Evolutionary conservation across 2,797 vertebrate genomes (phyloP).

Genomic region (Danio choprae): DNA sequence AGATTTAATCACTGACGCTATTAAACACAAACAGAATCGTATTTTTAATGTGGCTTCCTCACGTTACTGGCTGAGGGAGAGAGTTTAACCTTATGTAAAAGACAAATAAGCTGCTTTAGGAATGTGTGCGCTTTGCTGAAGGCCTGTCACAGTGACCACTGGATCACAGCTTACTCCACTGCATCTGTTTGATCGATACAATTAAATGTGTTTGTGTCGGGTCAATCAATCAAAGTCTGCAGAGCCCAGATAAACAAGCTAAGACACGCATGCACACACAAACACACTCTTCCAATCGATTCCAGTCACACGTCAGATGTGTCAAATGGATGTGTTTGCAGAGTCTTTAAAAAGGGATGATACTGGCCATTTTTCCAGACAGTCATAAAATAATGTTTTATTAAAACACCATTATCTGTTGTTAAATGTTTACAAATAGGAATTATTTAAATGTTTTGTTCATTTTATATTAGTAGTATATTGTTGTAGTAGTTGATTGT

Average conservation of each 20-base stretch:
- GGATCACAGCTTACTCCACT: not conserved
- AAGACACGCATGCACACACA: slow-evolving; percentile 38
- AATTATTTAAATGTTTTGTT: not conserved
- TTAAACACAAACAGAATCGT: slow-evolving; percentile 21
- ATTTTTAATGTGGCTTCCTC: slow-evolving; percentile 44
- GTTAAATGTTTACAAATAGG: not conserved
- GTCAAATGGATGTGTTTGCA: not conserved
- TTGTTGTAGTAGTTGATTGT: too few species aligned
- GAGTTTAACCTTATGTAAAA: not conserved
- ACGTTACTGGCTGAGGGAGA: slow-evolving; percentile 25
- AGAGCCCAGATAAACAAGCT: slow-evolving; percentile 28
- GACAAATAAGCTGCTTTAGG: slow-evolving; percentile 24
- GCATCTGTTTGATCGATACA: slow-evolving; percentile 14
- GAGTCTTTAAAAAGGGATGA: not conserved
- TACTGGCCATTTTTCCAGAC: not conserved
- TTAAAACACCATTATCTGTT: not conserved
- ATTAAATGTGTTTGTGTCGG: slow-evolving; percentile 26
- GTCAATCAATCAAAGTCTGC: slow-evolving; percentile 28
- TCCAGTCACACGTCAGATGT: slow-evolving; percentile 12
- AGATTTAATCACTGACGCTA: slow-evolving; percentile 49
- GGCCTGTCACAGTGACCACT: not conserved
- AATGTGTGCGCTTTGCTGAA: slow-evolving; percentile 30
- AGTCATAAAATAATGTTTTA: not conserved
- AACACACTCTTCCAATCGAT: slow-evolving; percentile 56
- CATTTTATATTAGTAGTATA: too few species aligned